These are phyloP conservation scores for Sebastes variabilis DNA, from an alignment of 2,797 vertebrate species.

Conservation along the genomic window DNA sequence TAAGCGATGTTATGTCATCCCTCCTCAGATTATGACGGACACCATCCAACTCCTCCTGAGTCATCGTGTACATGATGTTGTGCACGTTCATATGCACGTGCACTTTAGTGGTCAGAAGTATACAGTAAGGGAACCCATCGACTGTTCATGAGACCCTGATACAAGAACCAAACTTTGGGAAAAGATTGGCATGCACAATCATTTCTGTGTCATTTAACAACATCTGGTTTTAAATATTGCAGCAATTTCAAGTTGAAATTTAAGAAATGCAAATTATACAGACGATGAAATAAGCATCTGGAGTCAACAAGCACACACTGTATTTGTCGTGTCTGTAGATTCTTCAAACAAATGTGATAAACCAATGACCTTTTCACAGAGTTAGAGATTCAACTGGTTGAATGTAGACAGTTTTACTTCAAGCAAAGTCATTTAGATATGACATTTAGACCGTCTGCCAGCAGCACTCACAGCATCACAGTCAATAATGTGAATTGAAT, in stretches of 20 bases:
- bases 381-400: neutral
- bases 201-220: neutral
- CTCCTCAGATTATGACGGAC: conserved; percentile 27
- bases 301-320: neutral
- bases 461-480: neutral
- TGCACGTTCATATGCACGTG: neutral
- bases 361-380: neutral
- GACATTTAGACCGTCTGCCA: neutral
- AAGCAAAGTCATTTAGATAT: neutral
- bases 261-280: neutral
- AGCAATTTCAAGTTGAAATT: neutral
- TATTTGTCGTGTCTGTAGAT: neutral
- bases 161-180: neutral
- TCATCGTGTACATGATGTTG: neutral
- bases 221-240: neutral
- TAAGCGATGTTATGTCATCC: conserved; percentile 59
- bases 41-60: conserved; percentile 12
- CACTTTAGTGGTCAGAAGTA: neutral
- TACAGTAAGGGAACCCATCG: neutral
- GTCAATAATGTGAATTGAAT: neutral
- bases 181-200: neutral
- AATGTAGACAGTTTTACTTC: neutral
- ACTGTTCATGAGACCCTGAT: neutral
- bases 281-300: neutral
- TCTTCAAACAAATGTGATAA: neutral